Conservation (phyloP, 2,888 invertebrate species). For the Deladenus siricidicola region DNA sequence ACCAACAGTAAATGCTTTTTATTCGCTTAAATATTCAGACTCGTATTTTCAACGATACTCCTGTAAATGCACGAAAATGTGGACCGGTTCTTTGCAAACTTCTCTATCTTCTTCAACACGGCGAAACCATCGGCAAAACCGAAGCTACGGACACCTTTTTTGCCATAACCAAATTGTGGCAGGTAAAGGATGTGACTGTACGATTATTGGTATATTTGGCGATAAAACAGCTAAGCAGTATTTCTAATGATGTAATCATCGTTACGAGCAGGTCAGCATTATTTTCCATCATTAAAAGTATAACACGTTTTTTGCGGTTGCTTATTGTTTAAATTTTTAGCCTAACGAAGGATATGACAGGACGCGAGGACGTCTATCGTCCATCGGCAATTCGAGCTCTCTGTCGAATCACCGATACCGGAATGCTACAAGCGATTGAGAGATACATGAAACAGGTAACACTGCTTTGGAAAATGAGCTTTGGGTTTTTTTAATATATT, state of each 20-base stretch:
- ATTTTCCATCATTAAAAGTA: conserved; percentile 1
- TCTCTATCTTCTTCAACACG: conserved; percentile 85
- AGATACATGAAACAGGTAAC: conserved; percentile 89
- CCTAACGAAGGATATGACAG: conserved; percentile 53
- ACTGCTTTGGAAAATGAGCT: too few relatives aligned
- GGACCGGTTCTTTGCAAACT: conserved; percentile 89
- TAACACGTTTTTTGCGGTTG: background rate
- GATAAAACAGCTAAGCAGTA: conserved; percentile 76
- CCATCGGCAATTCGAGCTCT: conserved; percentile 93
- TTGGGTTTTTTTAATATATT: background rate
- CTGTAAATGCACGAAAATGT: conserved; percentile 93
- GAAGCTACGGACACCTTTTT: conserved; percentile 99
- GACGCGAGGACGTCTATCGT: conserved; percentile 76
- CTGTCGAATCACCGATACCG: conserved; percentile 83
- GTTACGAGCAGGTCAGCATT: conserved; percentile 66
- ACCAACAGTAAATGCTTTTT: too few relatives aligned
- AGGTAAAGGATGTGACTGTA: conserved; percentile 84
- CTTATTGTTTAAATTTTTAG: conserved; percentile 26
- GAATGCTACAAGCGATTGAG: conserved; percentile 73
- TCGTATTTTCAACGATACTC: conserved; percentile 91
- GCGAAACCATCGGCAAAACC: conserved; percentile 72
- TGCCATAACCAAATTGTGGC: conserved; percentile 97
- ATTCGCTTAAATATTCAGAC: conserved; percentile 59
- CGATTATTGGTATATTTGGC: conserved; percentile 87
- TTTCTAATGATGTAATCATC: conserved; percentile 98